phyloP scores from a whole-genome alignment of 2,113 vertebrate species.

The Seriola dumerili region DNA sequence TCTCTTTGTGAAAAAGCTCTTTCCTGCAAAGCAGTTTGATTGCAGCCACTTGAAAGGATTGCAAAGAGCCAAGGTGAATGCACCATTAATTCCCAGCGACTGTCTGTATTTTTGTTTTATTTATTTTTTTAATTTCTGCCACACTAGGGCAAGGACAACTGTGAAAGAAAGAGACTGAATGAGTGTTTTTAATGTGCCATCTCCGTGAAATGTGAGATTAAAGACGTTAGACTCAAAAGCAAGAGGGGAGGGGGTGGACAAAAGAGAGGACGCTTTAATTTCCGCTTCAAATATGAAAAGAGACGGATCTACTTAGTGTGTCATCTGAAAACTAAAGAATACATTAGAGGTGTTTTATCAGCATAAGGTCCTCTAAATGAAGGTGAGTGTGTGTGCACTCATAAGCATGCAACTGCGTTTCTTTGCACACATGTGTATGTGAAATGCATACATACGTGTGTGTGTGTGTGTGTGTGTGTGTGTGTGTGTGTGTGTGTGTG shows the following conservation, averaged over 20 bases:
- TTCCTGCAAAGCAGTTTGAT: slow-evolving; percentile 48
- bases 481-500: slow-evolving; percentile 30
- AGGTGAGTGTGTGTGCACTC: slow-evolving; percentile 6
- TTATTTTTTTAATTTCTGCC: neutral
- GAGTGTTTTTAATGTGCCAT: slow-evolving; percentile 69
- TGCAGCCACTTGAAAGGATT: slow-evolving; percentile 61
- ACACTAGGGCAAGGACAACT: slow-evolving; percentile 20
- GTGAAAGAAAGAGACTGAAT: slow-evolving; percentile 47
- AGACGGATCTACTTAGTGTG: slow-evolving; percentile 72
- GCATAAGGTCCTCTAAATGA: slow-evolving; percentile 53
- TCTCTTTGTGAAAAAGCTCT: slow-evolving; percentile 39
- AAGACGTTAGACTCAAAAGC: slow-evolving; percentile 84
- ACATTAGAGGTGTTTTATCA: slow-evolving; percentile 81
- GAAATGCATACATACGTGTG: slow-evolving; percentile 37
- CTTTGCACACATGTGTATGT: slow-evolving; percentile 35
- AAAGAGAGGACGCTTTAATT: slow-evolving; percentile 79
- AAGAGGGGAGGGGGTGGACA: neutral
- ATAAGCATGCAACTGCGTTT: slow-evolving; percentile 11
- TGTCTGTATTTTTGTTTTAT: neutral
- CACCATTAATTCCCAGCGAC: slow-evolving; percentile 20
- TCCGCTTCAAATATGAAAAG: slow-evolving; percentile 81
- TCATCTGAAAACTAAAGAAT: slow-evolving; percentile 83
- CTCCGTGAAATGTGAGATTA: slow-evolving; percentile 82
- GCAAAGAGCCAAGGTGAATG: slow-evolving; percentile 39
- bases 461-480: slow-evolving; percentile 13